Conservation (phyloP, 2,113 vertebrate genomes). For the Sebastes schlegelii region DNA sequence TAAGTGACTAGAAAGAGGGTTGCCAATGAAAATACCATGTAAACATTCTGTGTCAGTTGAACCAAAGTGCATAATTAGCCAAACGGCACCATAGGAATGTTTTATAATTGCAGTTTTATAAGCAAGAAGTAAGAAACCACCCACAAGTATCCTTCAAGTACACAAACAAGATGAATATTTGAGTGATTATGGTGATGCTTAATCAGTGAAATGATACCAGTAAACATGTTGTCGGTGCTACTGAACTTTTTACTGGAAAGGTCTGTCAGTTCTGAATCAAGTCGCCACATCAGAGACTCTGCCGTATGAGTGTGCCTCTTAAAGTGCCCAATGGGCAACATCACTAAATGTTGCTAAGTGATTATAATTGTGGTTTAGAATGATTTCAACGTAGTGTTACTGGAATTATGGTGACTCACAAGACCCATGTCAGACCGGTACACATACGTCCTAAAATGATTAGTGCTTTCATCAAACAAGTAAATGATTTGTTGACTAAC, state of each 20-base stretch:
- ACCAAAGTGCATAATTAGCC: neutral
- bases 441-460: neutral
- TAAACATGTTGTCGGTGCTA: slow-evolving; percentile 35
- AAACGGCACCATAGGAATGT: neutral
- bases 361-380: slow-evolving; percentile 56
- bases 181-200: slow-evolving; percentile 2
- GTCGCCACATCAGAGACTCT: slow-evolving; percentile 53
- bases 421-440: neutral
- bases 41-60: neutral
- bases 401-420: slow-evolving; percentile 72
- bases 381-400: slow-evolving; percentile 61
- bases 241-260: slow-evolving; percentile 54
- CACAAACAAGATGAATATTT: slow-evolving; percentile 36
- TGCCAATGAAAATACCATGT: neutral
- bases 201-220: slow-evolving; percentile 23
- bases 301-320: slow-evolving; percentile 30
- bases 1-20: neutral
- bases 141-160: slow-evolving; percentile 34
- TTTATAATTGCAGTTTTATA: slow-evolving; percentile 5
- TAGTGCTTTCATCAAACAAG: no score
- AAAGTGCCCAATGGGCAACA: slow-evolving; percentile 40
- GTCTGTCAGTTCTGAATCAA: slow-evolving; percentile 47
- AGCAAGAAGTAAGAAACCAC: neutral
- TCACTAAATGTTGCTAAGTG: slow-evolving; percentile 49
- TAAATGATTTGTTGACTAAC: no score